phyloP scores from a whole-genome alignment of 2,888 invertebrate species.

The Synergus umbraculus region DNA sequence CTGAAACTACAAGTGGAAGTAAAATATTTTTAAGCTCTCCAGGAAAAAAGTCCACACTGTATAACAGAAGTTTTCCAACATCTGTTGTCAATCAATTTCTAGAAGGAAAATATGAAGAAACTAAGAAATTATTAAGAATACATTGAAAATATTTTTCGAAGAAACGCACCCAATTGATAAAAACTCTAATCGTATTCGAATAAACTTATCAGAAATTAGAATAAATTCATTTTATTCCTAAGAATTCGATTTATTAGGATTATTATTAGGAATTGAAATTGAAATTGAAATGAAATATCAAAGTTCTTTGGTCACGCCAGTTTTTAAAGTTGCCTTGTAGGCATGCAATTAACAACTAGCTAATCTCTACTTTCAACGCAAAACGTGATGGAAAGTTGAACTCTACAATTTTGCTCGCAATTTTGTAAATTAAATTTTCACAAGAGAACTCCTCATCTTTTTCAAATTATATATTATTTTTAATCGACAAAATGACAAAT shows the following conservation, averaged over 20 bases:
- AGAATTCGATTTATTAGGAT: not conserved
- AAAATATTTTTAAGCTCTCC: not conserved
- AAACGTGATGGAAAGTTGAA: slow-evolving; percentile 34
- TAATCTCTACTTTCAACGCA: slow-evolving; percentile 32
- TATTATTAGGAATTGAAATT: not conserved
- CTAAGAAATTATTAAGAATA: not conserved
- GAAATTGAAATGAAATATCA: not conserved
- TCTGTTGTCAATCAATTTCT: not conserved
- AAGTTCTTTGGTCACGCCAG: slow-evolving; percentile 9
- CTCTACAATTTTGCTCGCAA: slow-evolving; percentile 5
- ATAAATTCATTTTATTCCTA: not conserved
- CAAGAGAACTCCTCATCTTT: not conserved
- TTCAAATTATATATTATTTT: not conserved
- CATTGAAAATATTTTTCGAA: not conserved
- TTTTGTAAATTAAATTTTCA: not conserved
- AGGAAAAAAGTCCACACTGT: not conserved
- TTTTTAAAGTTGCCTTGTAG: not conserved
- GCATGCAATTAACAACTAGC: slow-evolving; percentile 12
- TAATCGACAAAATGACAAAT: not conserved
- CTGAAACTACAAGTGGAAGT: not conserved
- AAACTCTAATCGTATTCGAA: not conserved
- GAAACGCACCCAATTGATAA: not conserved
- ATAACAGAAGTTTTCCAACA: not conserved
- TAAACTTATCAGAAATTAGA: not conserved
- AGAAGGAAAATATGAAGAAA: not conserved